A percentile compares a stretch with the other conserved stretches of the same genome.
These are phyloP conservation scores for Taeniopygia guttata DNA, from an alignment of 2,797 vertebrate genomes.

Conservation along the genomic window DNA sequence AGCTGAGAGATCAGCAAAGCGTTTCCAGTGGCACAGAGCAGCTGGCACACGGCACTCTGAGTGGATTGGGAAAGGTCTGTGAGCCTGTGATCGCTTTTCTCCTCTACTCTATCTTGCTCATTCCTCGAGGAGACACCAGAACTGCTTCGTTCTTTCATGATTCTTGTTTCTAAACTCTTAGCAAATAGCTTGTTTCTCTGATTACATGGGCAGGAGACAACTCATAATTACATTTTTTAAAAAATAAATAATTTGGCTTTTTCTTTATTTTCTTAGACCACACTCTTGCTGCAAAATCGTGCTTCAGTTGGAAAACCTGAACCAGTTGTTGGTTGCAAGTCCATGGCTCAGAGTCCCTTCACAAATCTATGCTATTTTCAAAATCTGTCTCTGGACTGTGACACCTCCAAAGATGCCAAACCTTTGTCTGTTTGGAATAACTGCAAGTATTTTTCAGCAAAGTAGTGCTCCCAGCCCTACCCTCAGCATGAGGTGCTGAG, in stretches of 20 bases:
- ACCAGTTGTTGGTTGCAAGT: background rate
- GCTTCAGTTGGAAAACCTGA: background rate
- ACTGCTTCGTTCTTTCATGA: background rate
- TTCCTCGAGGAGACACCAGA: background rate
- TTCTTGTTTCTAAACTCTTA: background rate
- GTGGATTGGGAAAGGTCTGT: background rate
- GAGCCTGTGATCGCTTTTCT: background rate
- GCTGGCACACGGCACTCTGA: accelerated
- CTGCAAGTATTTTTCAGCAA: background rate
- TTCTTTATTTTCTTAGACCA: background rate
- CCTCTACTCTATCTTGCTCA: accelerated
- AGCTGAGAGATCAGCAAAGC: background rate
- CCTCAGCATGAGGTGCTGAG: background rate
- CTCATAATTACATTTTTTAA: background rate
- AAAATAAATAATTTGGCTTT: background rate
- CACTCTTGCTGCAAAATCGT: background rate
- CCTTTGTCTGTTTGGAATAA: background rate
- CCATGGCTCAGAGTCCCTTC: background rate
- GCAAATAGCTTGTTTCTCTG: background rate
- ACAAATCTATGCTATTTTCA: background rate
- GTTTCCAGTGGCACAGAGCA: background rate
- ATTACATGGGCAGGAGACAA: background rate
- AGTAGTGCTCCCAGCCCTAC: background rate
- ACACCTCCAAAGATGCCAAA: background rate
- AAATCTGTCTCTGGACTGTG: background rate